These are phyloP conservation scores for Rhagium mordax DNA, from an alignment of 2,888 invertebrate species.

Conservation along the genomic window DNA sequence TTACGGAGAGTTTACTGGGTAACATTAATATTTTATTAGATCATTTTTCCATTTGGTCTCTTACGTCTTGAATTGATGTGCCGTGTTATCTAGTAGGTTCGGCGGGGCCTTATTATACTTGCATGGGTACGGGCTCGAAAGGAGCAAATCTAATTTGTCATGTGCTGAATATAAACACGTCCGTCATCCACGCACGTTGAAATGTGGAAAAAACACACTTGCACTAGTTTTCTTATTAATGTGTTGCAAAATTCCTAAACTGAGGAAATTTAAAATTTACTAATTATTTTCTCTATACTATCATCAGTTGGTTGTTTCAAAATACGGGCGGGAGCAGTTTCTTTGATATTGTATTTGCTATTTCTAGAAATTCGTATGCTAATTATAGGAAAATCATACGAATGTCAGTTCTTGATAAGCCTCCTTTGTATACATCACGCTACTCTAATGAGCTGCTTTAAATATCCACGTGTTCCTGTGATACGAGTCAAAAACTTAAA, in stretches of 20 bases:
- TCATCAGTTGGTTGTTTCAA: neutral
- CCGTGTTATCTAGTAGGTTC: neutral
- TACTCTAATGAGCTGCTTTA: neutral
- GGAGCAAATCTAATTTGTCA: neutral
- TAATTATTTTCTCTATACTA: too few relatives aligned
- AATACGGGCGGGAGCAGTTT: neutral
- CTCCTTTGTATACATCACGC: neutral
- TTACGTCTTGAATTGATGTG: too few relatives aligned
- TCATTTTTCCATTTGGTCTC: neutral
- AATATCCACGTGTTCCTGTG: neutral
- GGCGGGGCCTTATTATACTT: neutral
- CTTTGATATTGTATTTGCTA: neutral
- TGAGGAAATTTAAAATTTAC: too few relatives aligned
- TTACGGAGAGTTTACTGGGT: constrained; percentile 8
- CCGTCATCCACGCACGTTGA: neutral
- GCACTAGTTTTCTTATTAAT: too few relatives aligned
- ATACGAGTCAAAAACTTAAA: neutral
- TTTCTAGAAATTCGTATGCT: neutral
- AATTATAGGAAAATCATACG: neutral
- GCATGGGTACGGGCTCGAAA: neutral
- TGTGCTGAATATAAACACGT: neutral
- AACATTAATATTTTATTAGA: constrained; percentile 7
- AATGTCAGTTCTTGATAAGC: neutral
- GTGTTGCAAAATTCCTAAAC: neutral
- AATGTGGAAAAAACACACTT: too few relatives aligned